Evolutionary conservation across 2,888 invertebrate species (phyloP).

Genomic region (Drosophila eohydei): DNA sequence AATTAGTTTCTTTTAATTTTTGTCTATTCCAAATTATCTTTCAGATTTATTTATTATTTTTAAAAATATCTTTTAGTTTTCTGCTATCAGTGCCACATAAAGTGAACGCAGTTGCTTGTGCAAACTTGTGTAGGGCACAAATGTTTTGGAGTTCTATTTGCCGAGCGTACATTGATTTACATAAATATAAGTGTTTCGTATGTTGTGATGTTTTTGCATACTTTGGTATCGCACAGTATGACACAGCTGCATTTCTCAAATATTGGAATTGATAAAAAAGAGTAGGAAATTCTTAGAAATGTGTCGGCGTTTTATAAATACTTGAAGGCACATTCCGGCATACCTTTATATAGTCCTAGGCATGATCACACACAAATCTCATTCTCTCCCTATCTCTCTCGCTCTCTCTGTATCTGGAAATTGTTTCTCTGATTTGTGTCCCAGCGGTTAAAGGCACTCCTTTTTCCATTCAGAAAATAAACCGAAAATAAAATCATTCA

Average conservation of each 20-base stretch:
- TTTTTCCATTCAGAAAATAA: conserved; percentile 51
- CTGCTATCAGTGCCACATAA: not conserved
- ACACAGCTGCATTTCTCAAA: conserved; percentile 50
- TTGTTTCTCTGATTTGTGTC: conserved; percentile 55
- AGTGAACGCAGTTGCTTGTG: conserved; percentile 9
- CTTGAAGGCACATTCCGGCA: conserved; percentile 46
- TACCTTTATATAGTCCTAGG: conserved; percentile 56
- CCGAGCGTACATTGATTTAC: conserved; percentile 44
- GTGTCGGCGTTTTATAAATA: conserved; percentile 59
- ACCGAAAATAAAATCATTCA: conserved; percentile 44
- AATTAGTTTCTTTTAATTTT: no score
- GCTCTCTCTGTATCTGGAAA: conserved; percentile 35
- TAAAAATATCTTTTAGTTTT: not conserved
- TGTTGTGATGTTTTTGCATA: conserved; percentile 51
- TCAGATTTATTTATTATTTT: not conserved
- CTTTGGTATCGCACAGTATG: conserved; percentile 36
- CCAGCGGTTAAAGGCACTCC: conserved; percentile 48
- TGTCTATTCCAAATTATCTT: not conserved
- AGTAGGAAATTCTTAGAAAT: conserved; percentile 40
- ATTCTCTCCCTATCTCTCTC: not conserved
- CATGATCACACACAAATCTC: conserved; percentile 6
- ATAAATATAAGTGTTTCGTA: conserved; percentile 19
- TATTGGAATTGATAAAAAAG: conserved; percentile 50
- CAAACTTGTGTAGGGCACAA: conserved; percentile 37
- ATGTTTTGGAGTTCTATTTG: conserved; percentile 41